Evolutionary conservation across 2,113 vertebrate genomes (phyloP).

Genomic region (Tiliqua scincoides): DNA sequence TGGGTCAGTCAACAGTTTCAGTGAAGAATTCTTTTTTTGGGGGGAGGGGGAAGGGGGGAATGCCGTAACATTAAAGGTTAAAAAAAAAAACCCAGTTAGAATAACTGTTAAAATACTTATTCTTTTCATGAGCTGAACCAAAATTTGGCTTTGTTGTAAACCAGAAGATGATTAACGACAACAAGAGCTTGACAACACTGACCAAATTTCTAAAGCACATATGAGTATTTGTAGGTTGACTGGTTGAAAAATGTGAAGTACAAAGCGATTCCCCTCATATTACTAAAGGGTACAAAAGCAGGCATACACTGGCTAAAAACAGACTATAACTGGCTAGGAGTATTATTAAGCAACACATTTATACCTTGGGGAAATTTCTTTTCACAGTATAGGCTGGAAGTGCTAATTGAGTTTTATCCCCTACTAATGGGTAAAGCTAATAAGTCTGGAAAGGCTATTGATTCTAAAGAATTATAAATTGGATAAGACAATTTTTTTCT

Average conservation of each 20-base stretch:
- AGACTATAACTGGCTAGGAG: conserved; percentile 57
- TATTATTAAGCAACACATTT: conserved; percentile 61
- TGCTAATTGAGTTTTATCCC: conserved; percentile 76
- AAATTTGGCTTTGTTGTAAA: conserved; percentile 41
- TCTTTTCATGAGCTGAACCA: not conserved
- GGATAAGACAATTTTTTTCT: conserved; percentile 46
- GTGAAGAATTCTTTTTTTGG: accelerated
- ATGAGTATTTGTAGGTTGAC: conserved; percentile 52
- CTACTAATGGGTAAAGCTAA: conserved; percentile 71
- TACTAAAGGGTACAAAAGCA: conserved; percentile 56
- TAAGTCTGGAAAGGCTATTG: conserved; percentile 55
- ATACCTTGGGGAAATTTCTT: conserved; percentile 72
- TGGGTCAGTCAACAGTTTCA: not conserved
- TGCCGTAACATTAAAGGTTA: not conserved
- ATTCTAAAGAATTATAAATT: conserved; percentile 68
- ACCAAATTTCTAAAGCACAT: conserved; percentile 36
- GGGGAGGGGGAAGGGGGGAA: no score
- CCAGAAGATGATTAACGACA: conserved; percentile 34
- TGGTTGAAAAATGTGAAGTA: conserved; percentile 38
- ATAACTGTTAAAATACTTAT: conserved; percentile 17
- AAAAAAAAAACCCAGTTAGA: conserved; percentile 15
- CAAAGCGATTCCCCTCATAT: conserved; percentile 53
- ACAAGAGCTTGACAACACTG: not conserved
- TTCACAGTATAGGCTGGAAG: conserved; percentile 54
- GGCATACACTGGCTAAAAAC: conserved; percentile 59